A percentile compares a stretch with the other conserved stretches of the same genome.
Conservation (phyloP, 53 echinoderm and acorn worm genomes). For the Arbacia lixula region DNA sequence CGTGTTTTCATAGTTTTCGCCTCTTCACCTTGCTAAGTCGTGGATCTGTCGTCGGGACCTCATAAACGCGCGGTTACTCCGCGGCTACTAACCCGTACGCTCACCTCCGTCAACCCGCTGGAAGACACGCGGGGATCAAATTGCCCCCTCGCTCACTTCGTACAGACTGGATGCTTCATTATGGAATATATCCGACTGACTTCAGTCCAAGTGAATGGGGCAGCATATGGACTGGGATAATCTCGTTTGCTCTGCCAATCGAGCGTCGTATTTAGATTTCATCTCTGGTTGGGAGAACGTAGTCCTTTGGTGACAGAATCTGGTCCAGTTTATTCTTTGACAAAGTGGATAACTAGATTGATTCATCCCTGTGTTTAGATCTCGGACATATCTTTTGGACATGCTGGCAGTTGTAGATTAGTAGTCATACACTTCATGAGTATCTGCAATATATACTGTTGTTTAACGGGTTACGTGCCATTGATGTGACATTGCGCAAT, state of each 20-base stretch:
- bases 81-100: slow-evolving; percentile 41
- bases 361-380: no score
- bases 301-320: no score
- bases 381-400: no score
- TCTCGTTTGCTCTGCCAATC: slow-evolving; percentile 34
- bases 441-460: no score
- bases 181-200: slow-evolving; percentile 42
- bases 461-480: no score
- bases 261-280: slow-evolving; percentile 49
- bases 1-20: slow-evolving; percentile 57
- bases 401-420: no score
- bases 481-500: no score
- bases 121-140: slow-evolving; percentile 11
- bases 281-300: slow-evolving; percentile 19
- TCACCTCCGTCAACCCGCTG: slow-evolving; percentile 19
- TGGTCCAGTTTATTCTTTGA: no score
- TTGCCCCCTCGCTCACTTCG: slow-evolving; percentile 5
- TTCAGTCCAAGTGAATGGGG: background rate
- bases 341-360: no score
- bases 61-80: slow-evolving; percentile 37
- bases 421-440: no score
- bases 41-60: slow-evolving; percentile 53
- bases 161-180: no score
- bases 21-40: slow-evolving; percentile 48
- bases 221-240: slow-evolving; percentile 41